Conservation (phyloP, 1,140 invertebrate genomes). For the Cotesia vestalis region DNA sequence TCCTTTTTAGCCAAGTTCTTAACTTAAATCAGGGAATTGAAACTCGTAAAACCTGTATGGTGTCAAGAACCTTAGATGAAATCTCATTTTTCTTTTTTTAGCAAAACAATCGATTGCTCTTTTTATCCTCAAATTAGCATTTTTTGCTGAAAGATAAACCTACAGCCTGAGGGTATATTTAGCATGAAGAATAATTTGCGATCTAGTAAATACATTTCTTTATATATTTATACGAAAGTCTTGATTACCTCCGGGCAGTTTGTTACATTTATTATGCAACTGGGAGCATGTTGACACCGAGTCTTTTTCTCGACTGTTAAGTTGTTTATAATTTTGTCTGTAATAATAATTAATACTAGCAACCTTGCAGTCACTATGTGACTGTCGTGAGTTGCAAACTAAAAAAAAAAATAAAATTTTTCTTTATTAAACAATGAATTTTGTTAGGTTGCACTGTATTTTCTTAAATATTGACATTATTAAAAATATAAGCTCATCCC, state of each 20-base stretch:
- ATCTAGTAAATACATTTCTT: constrained; percentile 12
- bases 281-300: neutral
- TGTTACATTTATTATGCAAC: constrained; percentile 32
- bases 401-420: too few species aligned
- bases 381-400: too few species aligned
- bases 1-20: neutral
- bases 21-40: neutral
- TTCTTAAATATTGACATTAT: too few species aligned
- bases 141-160: neutral
- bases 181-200: constrained; percentile 11
- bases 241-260: constrained; percentile 23
- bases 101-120: constrained; percentile 21
- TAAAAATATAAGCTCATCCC: too few species aligned
- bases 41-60: constrained; percentile 14
- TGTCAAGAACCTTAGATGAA: neutral
- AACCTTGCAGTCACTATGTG: too few species aligned
- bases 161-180: constrained; percentile 1
- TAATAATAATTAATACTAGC: too few species aligned
- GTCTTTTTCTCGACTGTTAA: neutral
- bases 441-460: too few species aligned
- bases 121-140: constrained; percentile 3
- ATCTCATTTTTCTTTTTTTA: neutral
- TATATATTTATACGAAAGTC: constrained; percentile 5
- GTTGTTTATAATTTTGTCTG: too few species aligned
- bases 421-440: too few species aligned